These are phyloP conservation scores for Globia sparganii DNA, from an alignment of 2,888 invertebrate species.

Conservation along the genomic window DNA sequence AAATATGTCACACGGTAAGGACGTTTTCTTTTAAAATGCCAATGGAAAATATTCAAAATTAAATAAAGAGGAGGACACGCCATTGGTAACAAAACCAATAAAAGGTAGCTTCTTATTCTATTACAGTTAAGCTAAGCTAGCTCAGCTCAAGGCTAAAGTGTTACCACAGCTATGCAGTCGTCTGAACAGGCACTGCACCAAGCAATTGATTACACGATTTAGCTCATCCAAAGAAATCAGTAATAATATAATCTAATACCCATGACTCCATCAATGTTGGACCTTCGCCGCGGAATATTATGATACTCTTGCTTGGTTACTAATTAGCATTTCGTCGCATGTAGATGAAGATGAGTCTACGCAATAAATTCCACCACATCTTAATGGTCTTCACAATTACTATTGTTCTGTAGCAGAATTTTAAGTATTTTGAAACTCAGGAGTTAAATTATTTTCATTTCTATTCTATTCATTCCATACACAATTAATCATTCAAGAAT, in stretches of 20 bases:
- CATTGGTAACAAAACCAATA: not conserved
- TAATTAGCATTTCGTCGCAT: slow-evolving; percentile 6
- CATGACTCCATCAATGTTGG: not conserved
- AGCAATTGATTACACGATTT: too few relatives aligned
- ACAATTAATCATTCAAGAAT: slow-evolving; percentile 59
- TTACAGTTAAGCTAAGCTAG: not conserved
- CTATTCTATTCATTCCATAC: slow-evolving; percentile 46
- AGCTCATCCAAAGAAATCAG: not conserved
- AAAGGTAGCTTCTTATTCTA: not conserved
- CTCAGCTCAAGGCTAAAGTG: not conserved
- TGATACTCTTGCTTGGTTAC: not conserved
- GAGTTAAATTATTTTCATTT: slow-evolving; percentile 39
- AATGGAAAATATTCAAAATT: not conserved
- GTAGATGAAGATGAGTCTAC: not conserved
- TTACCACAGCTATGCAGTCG: not conserved
- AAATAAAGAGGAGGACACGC: not conserved
- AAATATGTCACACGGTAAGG: slow-evolving; percentile 1
- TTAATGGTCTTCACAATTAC: slow-evolving; percentile 5
- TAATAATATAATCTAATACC: not conserved
- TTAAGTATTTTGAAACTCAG: slow-evolving; percentile 34
- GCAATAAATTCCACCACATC: slow-evolving; percentile 20
- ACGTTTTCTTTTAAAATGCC: not conserved
- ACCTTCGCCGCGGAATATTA: not conserved
- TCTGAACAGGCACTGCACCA: not conserved
- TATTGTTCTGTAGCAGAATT: slow-evolving; percentile 43